phyloP scores from a whole-genome alignment of 2,797 vertebrate species.

The Calcarius lapponicus region DNA sequence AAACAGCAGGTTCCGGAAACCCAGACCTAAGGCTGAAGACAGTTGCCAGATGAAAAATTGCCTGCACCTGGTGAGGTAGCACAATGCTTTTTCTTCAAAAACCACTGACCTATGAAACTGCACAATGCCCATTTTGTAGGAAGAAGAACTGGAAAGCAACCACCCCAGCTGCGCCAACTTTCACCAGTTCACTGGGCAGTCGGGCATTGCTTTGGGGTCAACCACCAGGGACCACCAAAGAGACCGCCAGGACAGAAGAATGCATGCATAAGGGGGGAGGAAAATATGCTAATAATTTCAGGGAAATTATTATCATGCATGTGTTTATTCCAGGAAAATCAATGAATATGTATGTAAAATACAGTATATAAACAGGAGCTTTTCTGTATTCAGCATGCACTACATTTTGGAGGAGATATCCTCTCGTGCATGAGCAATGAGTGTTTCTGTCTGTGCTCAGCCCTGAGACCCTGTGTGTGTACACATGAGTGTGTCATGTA shows the following conservation, averaged over 20 bases:
- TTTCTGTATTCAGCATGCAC: neutral
- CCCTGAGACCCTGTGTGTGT: neutral
- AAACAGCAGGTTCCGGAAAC: neutral
- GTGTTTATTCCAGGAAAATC: neutral
- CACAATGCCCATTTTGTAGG: neutral
- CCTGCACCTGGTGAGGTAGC: neutral
- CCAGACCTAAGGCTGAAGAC: neutral
- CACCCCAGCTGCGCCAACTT: neutral
- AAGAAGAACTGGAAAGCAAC: neutral
- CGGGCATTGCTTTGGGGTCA: accelerated
- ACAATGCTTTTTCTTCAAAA: neutral
- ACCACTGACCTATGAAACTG: neutral
- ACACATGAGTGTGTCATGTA: accelerated
- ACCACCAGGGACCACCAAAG: neutral
- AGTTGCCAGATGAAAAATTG: neutral
- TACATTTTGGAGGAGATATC: neutral
- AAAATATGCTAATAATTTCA: neutral
- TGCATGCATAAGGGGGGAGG: accelerated
- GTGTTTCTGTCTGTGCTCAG: neutral
- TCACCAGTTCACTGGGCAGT: neutral
- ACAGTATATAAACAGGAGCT: neutral
- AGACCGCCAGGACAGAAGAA: neutral
- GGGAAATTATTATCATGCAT: neutral
- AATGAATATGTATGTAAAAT: neutral
- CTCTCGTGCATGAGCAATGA: neutral